phyloP scores from a whole-genome alignment of 2,888 invertebrate species.

The Brenthis ino region DNA sequence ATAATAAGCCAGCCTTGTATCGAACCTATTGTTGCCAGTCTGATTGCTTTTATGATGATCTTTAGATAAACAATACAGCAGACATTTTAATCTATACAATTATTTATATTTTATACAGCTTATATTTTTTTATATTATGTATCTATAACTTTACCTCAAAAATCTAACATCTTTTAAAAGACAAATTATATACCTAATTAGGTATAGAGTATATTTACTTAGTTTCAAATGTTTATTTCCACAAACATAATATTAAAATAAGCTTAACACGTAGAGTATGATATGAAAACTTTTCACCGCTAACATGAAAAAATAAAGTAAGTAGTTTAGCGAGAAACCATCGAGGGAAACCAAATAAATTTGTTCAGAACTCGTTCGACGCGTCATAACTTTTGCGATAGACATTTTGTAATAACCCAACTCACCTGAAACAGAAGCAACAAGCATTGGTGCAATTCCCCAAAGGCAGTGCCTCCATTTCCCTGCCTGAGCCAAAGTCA shows the following conservation, averaged over 20 bases:
- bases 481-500: conserved; percentile 67
- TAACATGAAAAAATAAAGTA: conserved; percentile 1
- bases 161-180: neutral
- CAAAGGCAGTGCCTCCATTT: conserved; percentile 63
- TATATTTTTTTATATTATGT: neutral
- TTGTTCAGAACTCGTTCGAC: conserved; percentile 33
- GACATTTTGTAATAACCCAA: conserved; percentile 38
- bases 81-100: conserved; percentile 25
- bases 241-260: neutral
- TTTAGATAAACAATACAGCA: conserved; percentile 42
- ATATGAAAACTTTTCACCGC: neutral
- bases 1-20: conserved; percentile 60
- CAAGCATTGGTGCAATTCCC: conserved; percentile 70
- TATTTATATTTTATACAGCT: conserved; percentile 9
- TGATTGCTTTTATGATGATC: conserved; percentile 55
- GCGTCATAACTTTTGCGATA: conserved; percentile 37
- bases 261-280: neutral
- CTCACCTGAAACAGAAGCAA: conserved; percentile 45
- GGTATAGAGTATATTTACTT: too few species aligned
- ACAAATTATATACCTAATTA: too few species aligned
- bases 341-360: conserved; percentile 34
- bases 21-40: conserved; percentile 54
- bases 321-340: conserved; percentile 22
- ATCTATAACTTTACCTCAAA: neutral
- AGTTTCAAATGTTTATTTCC: too few species aligned